Evolutionary conservation across 35 echinoderm and acorn worm genomes (phyloP).

Genomic region (Ophioderma brevispina): DNA sequence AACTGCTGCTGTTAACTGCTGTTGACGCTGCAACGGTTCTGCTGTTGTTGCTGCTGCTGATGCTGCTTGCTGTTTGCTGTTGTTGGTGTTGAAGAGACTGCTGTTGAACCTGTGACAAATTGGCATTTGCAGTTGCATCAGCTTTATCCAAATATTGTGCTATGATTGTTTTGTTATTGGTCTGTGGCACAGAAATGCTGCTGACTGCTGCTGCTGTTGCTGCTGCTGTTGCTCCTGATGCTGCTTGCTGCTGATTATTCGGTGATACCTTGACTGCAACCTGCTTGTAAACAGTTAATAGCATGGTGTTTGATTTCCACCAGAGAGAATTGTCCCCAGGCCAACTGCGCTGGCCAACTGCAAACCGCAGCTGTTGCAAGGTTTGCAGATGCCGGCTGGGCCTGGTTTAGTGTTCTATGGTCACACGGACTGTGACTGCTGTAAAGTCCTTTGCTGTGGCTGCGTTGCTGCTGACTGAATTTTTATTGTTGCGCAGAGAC

Average conservation of each 20-base stretch:
- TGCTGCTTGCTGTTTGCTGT: neutral
- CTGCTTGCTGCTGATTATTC: constrained; percentile 20
- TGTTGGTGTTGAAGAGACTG: constrained; percentile 5
- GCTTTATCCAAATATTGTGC: neutral
- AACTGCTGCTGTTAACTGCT: neutral
- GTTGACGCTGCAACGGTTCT: neutral
- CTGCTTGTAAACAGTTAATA: constrained; percentile 55
- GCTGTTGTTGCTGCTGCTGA: constrained; percentile 1
- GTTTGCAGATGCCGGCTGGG: neutral
- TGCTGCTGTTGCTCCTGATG: constrained; percentile 46
- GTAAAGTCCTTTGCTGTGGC: constrained; percentile 7
- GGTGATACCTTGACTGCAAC: constrained; percentile 66
- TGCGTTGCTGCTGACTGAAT: neutral
- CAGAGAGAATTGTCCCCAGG: neutral
- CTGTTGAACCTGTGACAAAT: neutral
- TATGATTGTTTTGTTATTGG: neutral
- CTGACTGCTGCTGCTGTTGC: constrained; percentile 46
- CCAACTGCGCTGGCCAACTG: neutral
- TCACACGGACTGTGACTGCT: neutral
- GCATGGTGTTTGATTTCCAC: constrained; percentile 61
- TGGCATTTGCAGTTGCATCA: neutral
- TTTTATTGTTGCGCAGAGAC: neutral
- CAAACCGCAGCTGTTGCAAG: neutral
- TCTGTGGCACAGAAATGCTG: neutral
- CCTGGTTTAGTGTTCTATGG: constrained; percentile 21